Evolutionary conservation across 1,140 invertebrate genomes (phyloP).

Genomic region (Eumaeus atala): DNA sequence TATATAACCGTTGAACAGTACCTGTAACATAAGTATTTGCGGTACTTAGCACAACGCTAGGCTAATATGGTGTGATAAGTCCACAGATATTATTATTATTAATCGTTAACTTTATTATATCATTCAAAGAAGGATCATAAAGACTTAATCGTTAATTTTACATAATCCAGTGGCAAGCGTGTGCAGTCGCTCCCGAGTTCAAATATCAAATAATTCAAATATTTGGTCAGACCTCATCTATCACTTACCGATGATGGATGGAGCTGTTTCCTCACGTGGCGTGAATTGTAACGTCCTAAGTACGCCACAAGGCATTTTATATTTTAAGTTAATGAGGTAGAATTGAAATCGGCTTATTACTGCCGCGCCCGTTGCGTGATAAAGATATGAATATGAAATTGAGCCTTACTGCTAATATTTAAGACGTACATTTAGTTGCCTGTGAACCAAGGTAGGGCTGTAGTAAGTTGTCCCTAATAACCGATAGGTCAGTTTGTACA

Average conservation of each 20-base stretch:
- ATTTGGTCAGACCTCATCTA: constrained; percentile 65
- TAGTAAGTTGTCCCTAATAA: constrained; percentile 48
- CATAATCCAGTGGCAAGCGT: constrained; percentile 46
- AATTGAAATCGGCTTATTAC: constrained; percentile 3
- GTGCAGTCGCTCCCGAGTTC: constrained; percentile 40
- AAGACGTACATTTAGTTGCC: constrained; percentile 21
- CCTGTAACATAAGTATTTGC: no score
- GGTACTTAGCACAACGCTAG: no score
- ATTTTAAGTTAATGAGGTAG: constrained; percentile 10
- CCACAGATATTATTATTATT: no score
- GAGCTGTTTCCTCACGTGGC: constrained; percentile 37
- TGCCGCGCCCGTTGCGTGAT: neutral
- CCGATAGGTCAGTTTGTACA: constrained; percentile 56
- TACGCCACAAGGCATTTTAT: constrained; percentile 3
- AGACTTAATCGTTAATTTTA: neutral
- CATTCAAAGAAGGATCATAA: no score
- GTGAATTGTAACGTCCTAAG: constrained; percentile 15
- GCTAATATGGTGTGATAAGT: no score
- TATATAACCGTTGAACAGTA: no score
- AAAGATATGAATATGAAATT: constrained; percentile 5
- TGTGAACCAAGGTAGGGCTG: constrained; percentile 20
- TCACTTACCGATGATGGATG: constrained; percentile 68
- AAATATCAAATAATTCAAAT: constrained; percentile 69
- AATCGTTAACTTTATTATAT: no score
- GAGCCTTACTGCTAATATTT: constrained; percentile 6